Percentiles rank a stretch among this genome's conserved stretches.
These are phyloP conservation scores for Acleris cristana DNA, from an alignment of 2,888 invertebrate genomes.

Conservation along the genomic window DNA sequence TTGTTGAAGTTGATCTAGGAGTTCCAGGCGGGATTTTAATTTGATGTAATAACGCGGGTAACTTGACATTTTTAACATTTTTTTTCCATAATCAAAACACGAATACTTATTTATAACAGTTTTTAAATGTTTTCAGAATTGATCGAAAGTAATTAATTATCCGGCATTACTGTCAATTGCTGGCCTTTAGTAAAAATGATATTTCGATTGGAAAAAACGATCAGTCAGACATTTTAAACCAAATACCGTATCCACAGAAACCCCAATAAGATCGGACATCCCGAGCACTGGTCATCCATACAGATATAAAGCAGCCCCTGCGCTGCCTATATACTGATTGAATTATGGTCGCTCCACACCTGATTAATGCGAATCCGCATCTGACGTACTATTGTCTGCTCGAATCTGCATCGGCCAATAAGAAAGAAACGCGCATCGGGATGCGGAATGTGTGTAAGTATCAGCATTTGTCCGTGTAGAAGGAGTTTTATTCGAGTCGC, in stretches of 20 bases:
- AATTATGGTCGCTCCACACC: constrained; percentile 80
- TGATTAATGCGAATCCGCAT: constrained; percentile 82
- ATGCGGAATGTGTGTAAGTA: constrained; percentile 62
- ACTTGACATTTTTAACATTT: too few relatives aligned
- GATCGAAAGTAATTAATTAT: too few relatives aligned
- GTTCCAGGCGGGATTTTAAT: neutral
- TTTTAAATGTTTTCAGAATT: too few relatives aligned
- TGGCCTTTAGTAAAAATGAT: too few relatives aligned
- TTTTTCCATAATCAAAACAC: too few relatives aligned
- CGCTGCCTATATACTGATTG: constrained; percentile 67
- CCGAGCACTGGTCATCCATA: constrained; percentile 64
- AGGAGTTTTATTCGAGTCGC: constrained; percentile 42
- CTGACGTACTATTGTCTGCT: constrained; percentile 80
- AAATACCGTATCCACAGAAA: constrained; percentile 52
- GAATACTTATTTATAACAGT: too few relatives aligned
- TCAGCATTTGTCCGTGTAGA: constrained; percentile 57
- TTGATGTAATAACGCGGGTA: neutral
- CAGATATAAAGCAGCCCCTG: constrained; percentile 66
- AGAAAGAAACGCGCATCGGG: constrained; percentile 52
- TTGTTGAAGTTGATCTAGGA: neutral
- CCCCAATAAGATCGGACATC: constrained; percentile 50
- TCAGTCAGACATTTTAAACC: neutral
- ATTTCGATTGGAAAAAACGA: too few relatives aligned
- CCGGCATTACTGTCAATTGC: too few relatives aligned
- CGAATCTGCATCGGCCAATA: constrained; percentile 77